Evolutionary conservation across 2,113 vertebrate genomes (phyloP), one percentile per base, ranked within the genome.

Genomic region (Cochlearius cochlearius): DNA sequence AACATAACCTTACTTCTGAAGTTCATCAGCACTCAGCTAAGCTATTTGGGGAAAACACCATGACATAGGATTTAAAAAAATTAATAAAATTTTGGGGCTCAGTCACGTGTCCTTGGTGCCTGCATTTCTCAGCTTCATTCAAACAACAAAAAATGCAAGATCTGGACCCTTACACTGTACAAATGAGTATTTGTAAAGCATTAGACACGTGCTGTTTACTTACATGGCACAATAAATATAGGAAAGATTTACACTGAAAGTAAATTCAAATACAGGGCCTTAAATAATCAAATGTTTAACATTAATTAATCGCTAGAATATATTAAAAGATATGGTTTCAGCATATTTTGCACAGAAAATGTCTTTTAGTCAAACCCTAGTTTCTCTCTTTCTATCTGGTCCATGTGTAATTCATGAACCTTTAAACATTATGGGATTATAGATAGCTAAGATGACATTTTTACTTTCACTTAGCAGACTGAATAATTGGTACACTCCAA

Each of bases 381-480:
- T 93, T 98, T 96, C 96, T 95, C 90, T 89, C 62, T 96, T 95
- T 94, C 95, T 97, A 75, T 81, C 93, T 86, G n/a, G 53, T 88
- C 83, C 96, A 96, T 98, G 97, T 94, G 97, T 98, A 98, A 98
- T 98, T 98, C 98, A 98, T 98, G 98, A 98, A 97, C 88, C 92
- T 96, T 97, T 97, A 98, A 98, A 95, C 69, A 92, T 96, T 98
- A 94, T 84, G 81, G 81, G 96, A 97, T 98, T 98, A 97, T 86
- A 97, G 96, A 98, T 95, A 95, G 98, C 97, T 96, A 97, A 97
- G 7, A 41, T 98, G 98, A 98, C 97, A 96, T 96, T 97, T 97
- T 97, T 98, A 97, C 96, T 98, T 98, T 97, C 97, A 98, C 97
- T 98, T 97, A 98, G 96, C 97, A 92, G 97, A 84, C 94, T 98